These are phyloP conservation scores for Cetonia aurata DNA, from an alignment of 2,888 invertebrate genomes.

Conservation along the genomic window DNA sequence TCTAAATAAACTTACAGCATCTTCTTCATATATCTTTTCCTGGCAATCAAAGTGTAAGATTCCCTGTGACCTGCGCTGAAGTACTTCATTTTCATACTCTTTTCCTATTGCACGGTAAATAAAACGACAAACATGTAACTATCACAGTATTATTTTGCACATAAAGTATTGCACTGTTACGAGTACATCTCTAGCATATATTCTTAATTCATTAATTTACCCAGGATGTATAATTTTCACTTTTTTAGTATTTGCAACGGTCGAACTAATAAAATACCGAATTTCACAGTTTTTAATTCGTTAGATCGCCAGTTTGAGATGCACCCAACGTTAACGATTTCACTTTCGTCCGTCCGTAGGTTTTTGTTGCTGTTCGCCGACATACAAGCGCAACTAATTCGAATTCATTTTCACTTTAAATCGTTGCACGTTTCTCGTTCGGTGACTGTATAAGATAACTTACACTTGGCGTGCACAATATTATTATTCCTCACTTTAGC, in stretches of 20 bases:
- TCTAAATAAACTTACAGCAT: slow-evolving; percentile 68
- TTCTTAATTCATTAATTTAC: too few relatives aligned
- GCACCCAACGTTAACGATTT: slow-evolving; percentile 38
- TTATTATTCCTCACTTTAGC: slow-evolving; percentile 14
- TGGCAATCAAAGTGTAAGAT: slow-evolving; percentile 73
- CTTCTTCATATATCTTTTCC: slow-evolving; percentile 77
- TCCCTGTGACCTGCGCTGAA: slow-evolving; percentile 72
- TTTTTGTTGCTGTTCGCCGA: not conserved
- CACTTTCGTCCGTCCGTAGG: slow-evolving; percentile 23
- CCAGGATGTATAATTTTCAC: not conserved
- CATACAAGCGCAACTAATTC: not conserved
- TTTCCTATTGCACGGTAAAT: slow-evolving; percentile 19
- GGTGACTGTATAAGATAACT: not conserved
- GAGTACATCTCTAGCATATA: not conserved
- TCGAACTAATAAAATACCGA: not conserved
- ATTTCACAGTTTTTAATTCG: slow-evolving; percentile 36
- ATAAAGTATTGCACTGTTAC: slow-evolving; percentile 2
- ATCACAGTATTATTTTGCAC: not conserved
- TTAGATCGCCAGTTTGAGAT: slow-evolving; percentile 7
- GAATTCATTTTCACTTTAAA: slow-evolving; percentile 2
- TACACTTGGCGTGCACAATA: slow-evolving; percentile 1
- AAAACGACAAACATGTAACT: not conserved
- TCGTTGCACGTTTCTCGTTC: not conserved
- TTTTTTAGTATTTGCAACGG: too few relatives aligned
- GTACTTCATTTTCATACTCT: slow-evolving; percentile 71